These are phyloP conservation scores for Melanerpes aurifrons DNA, from an alignment of 2,113 vertebrate species.

Conservation along the genomic window DNA sequence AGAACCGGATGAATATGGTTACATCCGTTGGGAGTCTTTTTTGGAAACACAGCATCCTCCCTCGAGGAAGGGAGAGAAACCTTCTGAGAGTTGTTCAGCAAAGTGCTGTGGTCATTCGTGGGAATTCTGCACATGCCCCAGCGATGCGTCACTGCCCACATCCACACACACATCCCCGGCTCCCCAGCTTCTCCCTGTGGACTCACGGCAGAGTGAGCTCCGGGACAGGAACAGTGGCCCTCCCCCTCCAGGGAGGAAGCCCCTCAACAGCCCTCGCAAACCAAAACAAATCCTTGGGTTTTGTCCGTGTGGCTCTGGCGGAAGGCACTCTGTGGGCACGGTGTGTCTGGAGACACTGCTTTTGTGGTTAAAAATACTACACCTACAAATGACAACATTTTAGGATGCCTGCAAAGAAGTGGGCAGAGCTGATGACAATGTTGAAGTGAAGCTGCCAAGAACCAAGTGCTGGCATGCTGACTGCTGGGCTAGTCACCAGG, in stretches of 20 bases:
- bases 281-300: background rate
- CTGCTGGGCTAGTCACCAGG: background rate
- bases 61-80: slow-evolving; percentile 6
- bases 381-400: background rate
- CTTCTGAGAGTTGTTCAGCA: background rate
- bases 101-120: background rate
- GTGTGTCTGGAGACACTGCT: background rate
- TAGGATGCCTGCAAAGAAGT: background rate
- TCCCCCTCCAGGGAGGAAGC: background rate
- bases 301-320: background rate
- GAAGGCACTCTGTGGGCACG: background rate
- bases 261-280: rapidly evolving
- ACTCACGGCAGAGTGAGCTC: background rate
- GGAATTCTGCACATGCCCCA: slow-evolving; percentile 18
- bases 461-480: background rate
- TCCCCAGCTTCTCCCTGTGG: background rate
- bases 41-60: slow-evolving; percentile 11
- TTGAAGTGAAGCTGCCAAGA: background rate
- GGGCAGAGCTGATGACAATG: background rate
- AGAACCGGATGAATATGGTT: background rate
- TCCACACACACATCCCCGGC: background rate
- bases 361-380: background rate
- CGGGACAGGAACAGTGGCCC: background rate
- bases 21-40: background rate
- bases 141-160: background rate